Percentiles rank a stretch among this genome's conserved stretches.
Conservation (phyloP, 2,797 vertebrate species). For the Hozukius guyotensis region DNA sequence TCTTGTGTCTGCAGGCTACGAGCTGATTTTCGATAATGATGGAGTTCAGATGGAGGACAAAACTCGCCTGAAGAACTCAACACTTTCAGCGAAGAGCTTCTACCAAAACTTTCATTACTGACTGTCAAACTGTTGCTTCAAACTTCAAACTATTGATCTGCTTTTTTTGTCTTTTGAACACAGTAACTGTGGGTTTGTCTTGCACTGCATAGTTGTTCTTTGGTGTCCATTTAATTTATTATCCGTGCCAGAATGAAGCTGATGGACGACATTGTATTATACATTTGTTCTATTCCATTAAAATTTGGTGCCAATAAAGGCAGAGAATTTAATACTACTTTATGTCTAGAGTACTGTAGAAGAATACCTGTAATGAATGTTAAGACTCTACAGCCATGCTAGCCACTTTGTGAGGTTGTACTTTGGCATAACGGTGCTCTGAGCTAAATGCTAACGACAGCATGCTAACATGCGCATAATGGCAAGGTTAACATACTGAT, state of each 20-base stretch:
- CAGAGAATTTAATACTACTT: no score
- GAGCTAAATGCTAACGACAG: background rate
- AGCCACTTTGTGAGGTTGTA: background rate
- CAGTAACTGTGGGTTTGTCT: background rate
- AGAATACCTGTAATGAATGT: no score
- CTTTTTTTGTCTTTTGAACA: background rate
- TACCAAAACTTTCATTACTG: background rate
- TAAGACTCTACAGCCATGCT: background rate
- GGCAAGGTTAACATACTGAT: no score
- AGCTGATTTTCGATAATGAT: background rate
- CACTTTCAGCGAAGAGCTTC: background rate
- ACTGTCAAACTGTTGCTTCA: background rate
- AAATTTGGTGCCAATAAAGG: no score
- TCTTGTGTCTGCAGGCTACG: conserved; percentile 3
- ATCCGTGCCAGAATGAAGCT: background rate
- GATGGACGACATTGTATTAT: background rate
- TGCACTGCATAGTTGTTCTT: background rate
- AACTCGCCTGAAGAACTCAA: background rate
- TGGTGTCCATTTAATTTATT: background rate
- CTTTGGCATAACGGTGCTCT: background rate
- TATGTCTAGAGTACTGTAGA: no score
- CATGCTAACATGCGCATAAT: no score
- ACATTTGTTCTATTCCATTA: background rate
- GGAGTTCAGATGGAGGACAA: conserved; percentile 26
- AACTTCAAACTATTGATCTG: background rate